Base-by-base conservation (phyloP, 2,888 invertebrate species). In the Loripinus fragilis region DNA sequence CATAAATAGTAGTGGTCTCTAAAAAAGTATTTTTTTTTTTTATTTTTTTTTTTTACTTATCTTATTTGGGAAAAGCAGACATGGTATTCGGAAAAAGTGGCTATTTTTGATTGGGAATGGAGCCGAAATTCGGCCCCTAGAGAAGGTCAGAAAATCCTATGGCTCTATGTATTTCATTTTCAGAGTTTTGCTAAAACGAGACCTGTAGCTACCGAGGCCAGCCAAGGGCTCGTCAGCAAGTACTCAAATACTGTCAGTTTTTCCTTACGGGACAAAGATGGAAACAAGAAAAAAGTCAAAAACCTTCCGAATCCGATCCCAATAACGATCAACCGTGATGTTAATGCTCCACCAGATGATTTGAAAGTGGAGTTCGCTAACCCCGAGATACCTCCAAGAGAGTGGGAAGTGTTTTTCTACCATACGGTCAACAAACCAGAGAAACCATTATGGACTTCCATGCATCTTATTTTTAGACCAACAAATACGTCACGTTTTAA, bases 261-360 rank as follows among this genome's bases (percentile, higher is more conserved):
- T 17, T 50, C 50, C 2, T 76, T 79, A 15, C 65, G n/a, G 25
- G 20, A 74, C 8, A 38, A 42, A 33, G 50, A 76, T 25, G 79
- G 79, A 10, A 55, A 50, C 0, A 25, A 28, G 35, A 52, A 64
- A 23, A 20, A 35, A 41, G 55, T 79, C 10, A 42, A 42, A 2
- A 72, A 79, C 50, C 50, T 79, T 20, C 60, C 60, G 15, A 71
- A 66, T 20, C 76, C 82, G 1, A 42, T 82, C 2, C 23, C 25
- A 8, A 25, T 82, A 33, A 69, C 41, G 1, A 79, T 82, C 28
- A 35, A 35, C 1, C 74, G 66, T 28, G 82, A 82, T 28, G 74
- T 76, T 10, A 79, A 77, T 42, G 55, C 33, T 25, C 71, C 72
- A 30, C 52, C 20, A 30, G 33, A 60, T 20, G 35, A 79, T 17